These are phyloP conservation scores for Heliconius aoede DNA, from an alignment of 2,888 invertebrate genomes.

Conservation along the genomic window DNA sequence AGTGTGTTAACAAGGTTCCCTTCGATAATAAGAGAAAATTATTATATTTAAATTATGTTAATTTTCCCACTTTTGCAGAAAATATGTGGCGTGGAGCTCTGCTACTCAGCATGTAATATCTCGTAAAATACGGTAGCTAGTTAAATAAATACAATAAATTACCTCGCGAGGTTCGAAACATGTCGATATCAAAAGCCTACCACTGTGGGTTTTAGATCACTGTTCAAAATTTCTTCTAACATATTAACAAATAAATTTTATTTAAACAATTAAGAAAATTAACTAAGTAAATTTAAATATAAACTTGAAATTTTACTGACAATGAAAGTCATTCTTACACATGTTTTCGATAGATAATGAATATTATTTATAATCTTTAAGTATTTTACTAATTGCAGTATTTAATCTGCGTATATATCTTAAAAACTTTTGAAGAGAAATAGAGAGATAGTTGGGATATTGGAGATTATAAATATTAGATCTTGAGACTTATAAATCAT, in stretches of 20 bases:
- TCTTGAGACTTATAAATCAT: too few relatives aligned
- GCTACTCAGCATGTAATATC: too few relatives aligned
- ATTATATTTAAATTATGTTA: too few relatives aligned
- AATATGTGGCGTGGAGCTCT: too few relatives aligned
- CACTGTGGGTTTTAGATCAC: neutral
- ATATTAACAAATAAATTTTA: slow-evolving; percentile 4
- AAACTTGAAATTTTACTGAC: slow-evolving; percentile 15
- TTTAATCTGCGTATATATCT: neutral
- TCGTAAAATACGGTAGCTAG: neutral
- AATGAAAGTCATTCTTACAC: neutral
- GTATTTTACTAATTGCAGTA: neutral
- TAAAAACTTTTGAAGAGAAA: neutral
- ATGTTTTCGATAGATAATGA: neutral
- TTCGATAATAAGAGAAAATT: too few relatives aligned
- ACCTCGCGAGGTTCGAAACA: neutral
- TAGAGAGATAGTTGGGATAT: neutral
- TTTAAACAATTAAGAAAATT: neutral
- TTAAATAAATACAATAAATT: neutral
- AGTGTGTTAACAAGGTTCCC: too few relatives aligned
- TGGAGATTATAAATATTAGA: neutral
- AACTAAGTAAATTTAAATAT: neutral
- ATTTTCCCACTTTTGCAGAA: too few relatives aligned
- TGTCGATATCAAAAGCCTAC: slow-evolving; percentile 9
- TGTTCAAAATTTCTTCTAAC: neutral
- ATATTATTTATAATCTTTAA: neutral